Percentiles rank a stretch among this genome's conserved stretches.
phyloP scores from a whole-genome alignment of 1,140 invertebrate genomes.

The Leptonema lineaticorne region DNA sequence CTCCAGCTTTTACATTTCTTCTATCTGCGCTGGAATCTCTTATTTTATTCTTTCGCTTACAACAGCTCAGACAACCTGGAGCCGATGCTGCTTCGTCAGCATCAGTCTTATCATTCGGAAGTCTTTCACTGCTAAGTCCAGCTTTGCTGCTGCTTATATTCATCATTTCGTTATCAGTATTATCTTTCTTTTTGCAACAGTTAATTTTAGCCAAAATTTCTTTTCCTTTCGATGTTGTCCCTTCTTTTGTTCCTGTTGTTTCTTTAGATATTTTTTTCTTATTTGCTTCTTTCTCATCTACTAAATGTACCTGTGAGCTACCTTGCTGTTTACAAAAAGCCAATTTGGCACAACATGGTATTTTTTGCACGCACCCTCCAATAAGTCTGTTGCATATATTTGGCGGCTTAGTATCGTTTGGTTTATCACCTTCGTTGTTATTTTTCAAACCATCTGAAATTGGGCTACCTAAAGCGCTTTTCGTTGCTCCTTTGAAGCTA shows the following conservation, averaged over 20 bases:
- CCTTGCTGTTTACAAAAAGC: neutral
- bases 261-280: slow-evolving; percentile 30
- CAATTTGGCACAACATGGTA: slow-evolving; percentile 43
- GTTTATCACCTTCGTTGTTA: slow-evolving; percentile 1
- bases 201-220: slow-evolving; percentile 48
- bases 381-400: slow-evolving; percentile 49
- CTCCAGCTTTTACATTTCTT: neutral
- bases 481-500: slow-evolving; percentile 16
- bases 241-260: slow-evolving; percentile 20
- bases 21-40: slow-evolving; percentile 30
- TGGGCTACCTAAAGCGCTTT: slow-evolving; percentile 9
- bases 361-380: slow-evolving; percentile 48
- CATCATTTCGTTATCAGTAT: slow-evolving; percentile 43
- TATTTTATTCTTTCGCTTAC: slow-evolving; percentile 36
- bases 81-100: neutral
- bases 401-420: slow-evolving; percentile 42
- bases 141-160: slow-evolving; percentile 45
- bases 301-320: slow-evolving; percentile 46
- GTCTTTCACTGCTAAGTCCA: slow-evolving; percentile 30
- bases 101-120: neutral
- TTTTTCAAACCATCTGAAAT: neutral
- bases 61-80: slow-evolving; percentile 29
- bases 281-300: slow-evolving; percentile 41
- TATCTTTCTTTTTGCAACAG: slow-evolving; percentile 45
- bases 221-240: slow-evolving; percentile 42